Conservation (phyloP, 2,888 invertebrate species). For the Rhabditophanes sp. region DNA sequence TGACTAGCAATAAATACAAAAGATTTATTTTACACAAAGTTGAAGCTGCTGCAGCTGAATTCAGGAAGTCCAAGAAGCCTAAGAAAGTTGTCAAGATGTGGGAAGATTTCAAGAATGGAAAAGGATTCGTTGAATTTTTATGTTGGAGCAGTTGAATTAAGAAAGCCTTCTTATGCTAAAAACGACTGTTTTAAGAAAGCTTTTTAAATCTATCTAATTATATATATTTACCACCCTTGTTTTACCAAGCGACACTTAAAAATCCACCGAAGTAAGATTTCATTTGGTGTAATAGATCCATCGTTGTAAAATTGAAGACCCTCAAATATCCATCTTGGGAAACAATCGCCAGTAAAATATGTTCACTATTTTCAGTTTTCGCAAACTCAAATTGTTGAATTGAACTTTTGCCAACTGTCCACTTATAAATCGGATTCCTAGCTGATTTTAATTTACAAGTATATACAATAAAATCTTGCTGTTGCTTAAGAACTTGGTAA, state of each 20-base stretch:
- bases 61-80: no score
- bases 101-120: no score
- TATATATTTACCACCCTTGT: no score
- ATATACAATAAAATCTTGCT: constrained; percentile 79
- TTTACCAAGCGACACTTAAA: constrained; percentile 92
- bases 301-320: constrained; percentile 87
- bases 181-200: no score
- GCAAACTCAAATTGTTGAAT: constrained; percentile 95
- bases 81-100: no score
- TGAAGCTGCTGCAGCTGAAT: no score
- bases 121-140: no score
- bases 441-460: constrained; percentile 94
- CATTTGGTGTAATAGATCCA: constrained; percentile 73
- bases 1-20: no score
- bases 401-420: constrained; percentile 42
- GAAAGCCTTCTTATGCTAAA: no score
- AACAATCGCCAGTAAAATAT: constrained; percentile 14
- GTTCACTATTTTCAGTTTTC: constrained; percentile 58
- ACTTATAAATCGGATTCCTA: constrained; percentile 76
- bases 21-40: no score
- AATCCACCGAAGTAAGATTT: constrained; percentile 89
- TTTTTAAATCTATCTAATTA: no score
- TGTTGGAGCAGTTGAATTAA: no score
- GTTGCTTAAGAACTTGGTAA: constrained; percentile 56
- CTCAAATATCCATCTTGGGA: constrained; percentile 64